Evolutionary conservation across 2,888 invertebrate genomes (phyloP).

Genomic region (Glyphotaelius pellucidus): DNA sequence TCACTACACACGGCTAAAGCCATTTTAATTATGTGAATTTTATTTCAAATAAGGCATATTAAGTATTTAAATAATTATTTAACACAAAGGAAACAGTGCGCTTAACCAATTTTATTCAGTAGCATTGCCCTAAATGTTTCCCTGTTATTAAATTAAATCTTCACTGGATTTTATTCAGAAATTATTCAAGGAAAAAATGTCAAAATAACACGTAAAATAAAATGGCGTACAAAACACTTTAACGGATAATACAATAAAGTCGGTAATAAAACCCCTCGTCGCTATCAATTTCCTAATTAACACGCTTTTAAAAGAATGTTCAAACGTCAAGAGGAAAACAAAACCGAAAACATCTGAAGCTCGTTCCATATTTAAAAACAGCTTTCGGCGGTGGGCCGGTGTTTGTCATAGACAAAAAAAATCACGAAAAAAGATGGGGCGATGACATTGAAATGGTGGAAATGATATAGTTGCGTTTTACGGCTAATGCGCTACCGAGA

Average conservation of each 20-base stretch:
- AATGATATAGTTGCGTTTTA: background rate
- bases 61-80: too few species aligned
- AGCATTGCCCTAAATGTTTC: too few species aligned
- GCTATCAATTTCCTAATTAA: background rate
- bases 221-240: background rate
- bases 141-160: too few species aligned
- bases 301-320: background rate
- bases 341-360: conserved; percentile 29
- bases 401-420: conserved; percentile 34
- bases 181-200: background rate
- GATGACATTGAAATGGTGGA: conserved; percentile 23
- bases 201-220: background rate
- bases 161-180: too few species aligned
- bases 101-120: too few species aligned
- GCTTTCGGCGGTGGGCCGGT: conserved; percentile 29
- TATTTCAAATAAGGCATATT: too few species aligned
- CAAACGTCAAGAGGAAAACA: conserved; percentile 14
- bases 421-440: background rate
- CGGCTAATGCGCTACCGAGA: conserved; percentile 7
- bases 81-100: too few species aligned
- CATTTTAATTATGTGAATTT: too few species aligned
- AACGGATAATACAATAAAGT: background rate
- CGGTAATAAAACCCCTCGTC: background rate
- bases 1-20: too few species aligned
- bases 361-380: conserved; percentile 36